Percentiles rank a stretch among this genome's conserved stretches.
Conservation (phyloP, 2,888 invertebrate species). For the Uloborus plumipes region DNA sequence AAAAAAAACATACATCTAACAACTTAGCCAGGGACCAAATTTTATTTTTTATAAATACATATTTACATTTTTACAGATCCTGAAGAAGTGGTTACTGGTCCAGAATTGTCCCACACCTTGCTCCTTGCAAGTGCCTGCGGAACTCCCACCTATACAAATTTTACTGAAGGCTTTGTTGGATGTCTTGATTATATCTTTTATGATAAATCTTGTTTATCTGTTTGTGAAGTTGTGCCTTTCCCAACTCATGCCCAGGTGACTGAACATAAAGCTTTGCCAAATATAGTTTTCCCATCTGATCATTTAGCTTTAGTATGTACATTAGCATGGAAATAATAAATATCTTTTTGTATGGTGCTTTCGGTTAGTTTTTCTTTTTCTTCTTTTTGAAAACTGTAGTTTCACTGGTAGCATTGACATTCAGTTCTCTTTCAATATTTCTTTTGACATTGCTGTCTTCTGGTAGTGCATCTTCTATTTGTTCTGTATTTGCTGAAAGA, state of each 20-base stretch:
- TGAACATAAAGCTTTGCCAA: conserved; percentile 85
- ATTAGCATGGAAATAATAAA: conserved; percentile 75
- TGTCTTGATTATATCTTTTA: conserved; percentile 94
- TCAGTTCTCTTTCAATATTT: too few relatives aligned
- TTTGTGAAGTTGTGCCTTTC: conserved; percentile 79
- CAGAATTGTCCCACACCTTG: conserved; percentile 79
- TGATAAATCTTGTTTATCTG: conserved; percentile 66
- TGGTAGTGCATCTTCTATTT: too few relatives aligned
- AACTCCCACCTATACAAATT: conserved; percentile 86
- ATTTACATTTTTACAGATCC: conserved; percentile 67
- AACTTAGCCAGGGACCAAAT: too few relatives aligned
- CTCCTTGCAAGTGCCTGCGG: conserved; percentile 85
- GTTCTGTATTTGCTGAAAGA: too few relatives aligned
- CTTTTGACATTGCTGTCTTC: too few relatives aligned
- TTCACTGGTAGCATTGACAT: too few relatives aligned
- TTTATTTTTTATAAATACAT: neutral
- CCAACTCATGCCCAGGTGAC: conserved; percentile 84
- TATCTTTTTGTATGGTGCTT: neutral
- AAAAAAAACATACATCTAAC: too few relatives aligned
- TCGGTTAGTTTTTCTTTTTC: neutral
- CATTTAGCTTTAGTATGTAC: conserved; percentile 91
- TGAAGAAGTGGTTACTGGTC: conserved; percentile 77
- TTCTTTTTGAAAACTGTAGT: neutral
- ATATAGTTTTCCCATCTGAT: conserved; percentile 91
- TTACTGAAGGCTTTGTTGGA: conserved; percentile 83